phyloP scores from a whole-genome alignment of 2,797 vertebrate species.

The Mico argentatus region DNA sequence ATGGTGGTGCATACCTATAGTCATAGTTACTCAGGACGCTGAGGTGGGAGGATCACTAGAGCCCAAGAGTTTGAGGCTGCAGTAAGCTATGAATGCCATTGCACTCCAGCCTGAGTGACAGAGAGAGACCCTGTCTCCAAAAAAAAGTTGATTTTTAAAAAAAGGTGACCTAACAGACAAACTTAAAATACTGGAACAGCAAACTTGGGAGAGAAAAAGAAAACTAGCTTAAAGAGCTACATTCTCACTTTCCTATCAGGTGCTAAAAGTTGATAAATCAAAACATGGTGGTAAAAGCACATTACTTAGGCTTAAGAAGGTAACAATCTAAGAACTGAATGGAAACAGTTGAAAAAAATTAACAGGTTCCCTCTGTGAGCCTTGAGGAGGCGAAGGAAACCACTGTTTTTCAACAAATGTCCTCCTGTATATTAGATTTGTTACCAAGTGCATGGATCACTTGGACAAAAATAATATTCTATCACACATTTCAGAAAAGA shows the following conservation, averaged over 20 bases:
- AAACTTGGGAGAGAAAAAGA: background rate
- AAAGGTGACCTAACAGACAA: background rate
- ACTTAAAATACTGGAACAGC: background rate
- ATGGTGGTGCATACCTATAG: too few relatives aligned
- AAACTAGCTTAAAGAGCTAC: background rate
- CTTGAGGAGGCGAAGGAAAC: conserved; percentile 19
- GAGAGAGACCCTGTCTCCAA: too few relatives aligned
- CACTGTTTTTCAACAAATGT: conserved; percentile 10
- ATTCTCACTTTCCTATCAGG: background rate
- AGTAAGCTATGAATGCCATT: too few relatives aligned
- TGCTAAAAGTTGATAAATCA: conserved; percentile 18
- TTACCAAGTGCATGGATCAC: background rate
- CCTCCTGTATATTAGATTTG: background rate
- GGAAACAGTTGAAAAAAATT: conserved; percentile 7
- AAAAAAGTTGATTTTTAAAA: background rate
- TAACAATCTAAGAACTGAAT: conserved; percentile 9
- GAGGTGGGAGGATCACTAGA: too few relatives aligned
- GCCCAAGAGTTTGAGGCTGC: too few relatives aligned
- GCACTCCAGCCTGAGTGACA: too few relatives aligned
- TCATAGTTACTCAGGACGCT: too few relatives aligned
- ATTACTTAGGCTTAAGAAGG: background rate
- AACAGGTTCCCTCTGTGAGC: background rate
- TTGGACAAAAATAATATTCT: conserved; percentile 47
- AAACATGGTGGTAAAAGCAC: background rate
- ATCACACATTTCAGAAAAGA: conserved; percentile 37